A percentile compares a stretch with the other conserved stretches of the same genome.
Evolutionary conservation across 2,797 vertebrate genomes (phyloP).

Genomic region (Caiman crocodilus): DNA sequence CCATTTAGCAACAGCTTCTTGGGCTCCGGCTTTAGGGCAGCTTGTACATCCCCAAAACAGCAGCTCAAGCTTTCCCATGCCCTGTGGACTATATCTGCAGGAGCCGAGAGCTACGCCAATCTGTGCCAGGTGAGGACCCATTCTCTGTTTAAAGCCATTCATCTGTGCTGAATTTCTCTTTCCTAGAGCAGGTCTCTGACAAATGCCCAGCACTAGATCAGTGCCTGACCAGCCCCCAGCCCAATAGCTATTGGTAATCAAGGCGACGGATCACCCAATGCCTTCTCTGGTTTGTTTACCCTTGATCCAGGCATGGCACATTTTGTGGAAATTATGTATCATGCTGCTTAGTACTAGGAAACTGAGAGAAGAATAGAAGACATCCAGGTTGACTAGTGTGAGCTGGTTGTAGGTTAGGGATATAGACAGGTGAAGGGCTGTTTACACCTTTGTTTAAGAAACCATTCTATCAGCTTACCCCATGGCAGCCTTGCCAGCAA

Average conservation of each 20-base stretch:
- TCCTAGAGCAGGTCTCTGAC: neutral
- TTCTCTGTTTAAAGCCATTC: neutral
- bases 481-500: neutral
- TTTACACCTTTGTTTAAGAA: slow-evolving; percentile 8
- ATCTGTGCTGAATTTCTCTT: neutral
- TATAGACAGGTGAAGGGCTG: neutral
- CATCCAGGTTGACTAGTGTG: neutral
- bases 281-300: neutral
- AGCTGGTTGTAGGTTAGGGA: neutral
- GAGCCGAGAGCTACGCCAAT: neutral
- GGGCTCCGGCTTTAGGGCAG: neutral
- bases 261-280: neutral
- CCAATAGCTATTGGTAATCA: neutral
- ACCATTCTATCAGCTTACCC: neutral
- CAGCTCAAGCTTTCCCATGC: neutral
- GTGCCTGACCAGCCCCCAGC: neutral
- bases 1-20: fast-evolving
- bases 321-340: neutral
- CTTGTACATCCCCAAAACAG: neutral
- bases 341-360: neutral
- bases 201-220: neutral
- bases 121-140: neutral
- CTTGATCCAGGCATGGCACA: neutral
- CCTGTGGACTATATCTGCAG: neutral
- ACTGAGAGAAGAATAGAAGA: too few relatives aligned